These are phyloP conservation scores for Cyclura pinguis DNA, from an alignment of 2,797 vertebrate genomes.

Conservation along the genomic window DNA sequence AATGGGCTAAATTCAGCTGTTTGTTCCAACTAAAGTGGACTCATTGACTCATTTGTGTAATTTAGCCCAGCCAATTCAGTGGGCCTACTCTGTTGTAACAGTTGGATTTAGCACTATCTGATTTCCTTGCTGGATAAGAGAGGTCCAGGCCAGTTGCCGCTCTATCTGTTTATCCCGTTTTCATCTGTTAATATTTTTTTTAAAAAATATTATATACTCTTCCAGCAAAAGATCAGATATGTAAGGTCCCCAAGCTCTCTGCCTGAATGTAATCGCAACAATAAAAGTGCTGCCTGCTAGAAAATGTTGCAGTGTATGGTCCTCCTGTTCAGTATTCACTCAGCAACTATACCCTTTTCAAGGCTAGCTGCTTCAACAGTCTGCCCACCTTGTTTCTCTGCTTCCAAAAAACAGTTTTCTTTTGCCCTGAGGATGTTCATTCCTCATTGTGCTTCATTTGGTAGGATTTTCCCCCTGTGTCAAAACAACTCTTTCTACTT, in stretches of 20 bases:
- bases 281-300: background rate
- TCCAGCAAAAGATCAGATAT: background rate
- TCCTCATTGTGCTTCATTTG: background rate
- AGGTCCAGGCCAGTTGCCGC: background rate
- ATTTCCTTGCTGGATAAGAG: background rate
- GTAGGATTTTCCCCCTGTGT: background rate
- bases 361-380: background rate
- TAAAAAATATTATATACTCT: background rate
- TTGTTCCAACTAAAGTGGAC: no score
- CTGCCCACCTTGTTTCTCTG: background rate
- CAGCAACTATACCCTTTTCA: background rate
- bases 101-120: no score
- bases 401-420: background rate
- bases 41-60: no score
- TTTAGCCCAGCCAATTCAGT: no score
- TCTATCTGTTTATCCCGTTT: background rate
- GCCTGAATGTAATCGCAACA: slow-evolving; percentile 2
- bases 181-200: background rate
- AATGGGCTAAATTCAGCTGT: background rate
- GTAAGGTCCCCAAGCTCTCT: background rate
- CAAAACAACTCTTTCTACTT: background rate
- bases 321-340: background rate
- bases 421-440: background rate
- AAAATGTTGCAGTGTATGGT: background rate
- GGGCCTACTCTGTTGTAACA: no score